Base-by-base conservation (phyloP, 2,113 vertebrate genomes). In the Istiophorus platypterus region DNA sequence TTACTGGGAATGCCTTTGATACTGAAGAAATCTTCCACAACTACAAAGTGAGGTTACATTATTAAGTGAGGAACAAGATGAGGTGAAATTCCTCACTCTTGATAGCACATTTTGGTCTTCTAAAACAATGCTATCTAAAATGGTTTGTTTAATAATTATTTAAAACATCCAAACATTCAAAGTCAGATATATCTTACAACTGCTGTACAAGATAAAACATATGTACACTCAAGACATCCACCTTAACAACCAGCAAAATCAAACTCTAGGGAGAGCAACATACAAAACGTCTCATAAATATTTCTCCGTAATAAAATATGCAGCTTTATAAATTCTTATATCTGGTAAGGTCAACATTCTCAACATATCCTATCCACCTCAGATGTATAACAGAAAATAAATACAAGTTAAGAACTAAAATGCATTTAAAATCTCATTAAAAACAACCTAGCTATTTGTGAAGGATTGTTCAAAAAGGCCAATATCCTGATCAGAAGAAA, bases 61-160 rank as follows among this genome's bases (percentile, higher is more conserved):
- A 61, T 39, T 41, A 76, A 22, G 17, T 14, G 20, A 82, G 69
- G 66, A 81, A 63, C n/a, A 42, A 20, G 31, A 54, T 12, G 56
- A 57, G 31, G 68, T 76, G 34, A 45, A n/a, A 59, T 7, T 64
- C 76, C 41, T 85, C n/a, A 5, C 31, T 65, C 13, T 71, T 4
- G 49, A 15, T 57, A 26, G 80, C 51, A 78, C 52, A 84, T 78
- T 69, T 72, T 62, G 72, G 64, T 73, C 54, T 82, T 39, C 75
- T 86, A 91, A 89, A 93, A 88, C 62, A 85, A 89, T 83, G 88
- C 85, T 76, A 90, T 85, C 89, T 92, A 92, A 95, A 94, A 93
- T 63, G 67, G 90, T 86, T 91, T 69, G 22, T 76, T 78, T 68
- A 78, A 78, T 76, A 65, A 74, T 70, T 70, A 63, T 88, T 86